Evolutionary conservation across 2,888 invertebrate genomes (phyloP).

Genomic region (Drosophila anomelani): DNA sequence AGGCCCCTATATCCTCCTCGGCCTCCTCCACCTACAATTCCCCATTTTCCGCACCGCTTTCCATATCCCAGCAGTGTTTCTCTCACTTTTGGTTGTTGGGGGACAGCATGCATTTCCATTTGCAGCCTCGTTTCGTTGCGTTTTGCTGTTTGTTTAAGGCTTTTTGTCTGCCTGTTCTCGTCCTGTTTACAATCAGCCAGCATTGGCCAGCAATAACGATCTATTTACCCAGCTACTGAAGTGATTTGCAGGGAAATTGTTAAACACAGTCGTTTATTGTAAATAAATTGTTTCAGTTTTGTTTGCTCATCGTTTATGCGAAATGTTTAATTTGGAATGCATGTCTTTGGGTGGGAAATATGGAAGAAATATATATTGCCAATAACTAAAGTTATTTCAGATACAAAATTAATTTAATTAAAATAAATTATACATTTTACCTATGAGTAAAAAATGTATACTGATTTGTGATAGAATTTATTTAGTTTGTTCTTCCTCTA

Average conservation of each 20-base stretch:
- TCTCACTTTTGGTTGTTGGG: constrained; percentile 21
- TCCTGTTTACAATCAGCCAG: constrained; percentile 54
- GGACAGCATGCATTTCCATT: constrained; percentile 24
- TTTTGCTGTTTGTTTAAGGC: constrained; percentile 49
- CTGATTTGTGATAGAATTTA: too few relatives aligned
- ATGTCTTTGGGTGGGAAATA: neutral
- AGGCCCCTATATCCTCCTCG: constrained; percentile 8
- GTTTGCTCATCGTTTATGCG: constrained; percentile 18
- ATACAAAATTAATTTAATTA: neutral
- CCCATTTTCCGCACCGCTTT: constrained; percentile 6
- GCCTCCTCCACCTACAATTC: neutral
- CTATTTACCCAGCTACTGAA: constrained; percentile 48
- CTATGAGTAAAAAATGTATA: neutral
- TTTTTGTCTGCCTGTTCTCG: constrained; percentile 42
- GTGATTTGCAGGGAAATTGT: constrained; percentile 41
- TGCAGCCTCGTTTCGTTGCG: constrained; percentile 47
- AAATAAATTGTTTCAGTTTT: constrained; percentile 30
- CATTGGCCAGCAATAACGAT: constrained; percentile 49
- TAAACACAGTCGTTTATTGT: constrained; percentile 28
- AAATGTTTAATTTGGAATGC: constrained; percentile 13
- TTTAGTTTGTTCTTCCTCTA: too few relatives aligned
- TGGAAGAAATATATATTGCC: neutral
- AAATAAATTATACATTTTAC: neutral
- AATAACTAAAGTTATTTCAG: neutral
- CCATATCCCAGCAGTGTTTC: constrained; percentile 15